Evolutionary conservation across 1,140 invertebrate genomes (phyloP).

Genomic region (Triops longicaudatus): DNA sequence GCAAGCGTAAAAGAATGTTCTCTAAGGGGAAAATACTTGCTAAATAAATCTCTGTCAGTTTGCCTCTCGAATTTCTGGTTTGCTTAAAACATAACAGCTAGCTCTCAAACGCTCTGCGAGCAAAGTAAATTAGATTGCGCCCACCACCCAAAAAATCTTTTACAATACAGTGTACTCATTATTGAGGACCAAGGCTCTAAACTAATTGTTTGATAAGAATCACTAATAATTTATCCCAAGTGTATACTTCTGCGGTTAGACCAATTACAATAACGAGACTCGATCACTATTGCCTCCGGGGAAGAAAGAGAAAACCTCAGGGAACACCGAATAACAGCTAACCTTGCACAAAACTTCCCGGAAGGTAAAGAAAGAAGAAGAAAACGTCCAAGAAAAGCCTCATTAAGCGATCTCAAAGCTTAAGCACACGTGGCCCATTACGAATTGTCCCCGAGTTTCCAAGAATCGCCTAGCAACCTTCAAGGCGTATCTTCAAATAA

Average conservation of each 20-base stretch:
- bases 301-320: not conserved
- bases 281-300: not conserved
- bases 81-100: not conserved
- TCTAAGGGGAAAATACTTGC: not conserved
- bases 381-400: not conserved
- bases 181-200: not conserved
- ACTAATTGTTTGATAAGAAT: not conserved
- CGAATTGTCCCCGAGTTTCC: not conserved
- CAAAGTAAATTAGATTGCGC: not conserved
- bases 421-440: conserved; percentile 7
- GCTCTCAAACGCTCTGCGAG: not conserved
- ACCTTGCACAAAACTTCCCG: not conserved
- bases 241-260: not conserved
- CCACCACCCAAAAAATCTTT: not conserved
- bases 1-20: conserved; percentile 3
- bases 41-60: not conserved
- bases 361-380: not conserved
- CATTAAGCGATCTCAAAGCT: not conserved
- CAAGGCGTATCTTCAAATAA: not conserved
- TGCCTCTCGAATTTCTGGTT: not conserved
- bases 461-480: conserved; percentile 4
- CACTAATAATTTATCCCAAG: not conserved
- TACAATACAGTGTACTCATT: not conserved
- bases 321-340: not conserved
- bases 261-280: not conserved